Base-by-base conservation (phyloP, 1,140 invertebrate genomes). In the Magallana gigas region DNA sequence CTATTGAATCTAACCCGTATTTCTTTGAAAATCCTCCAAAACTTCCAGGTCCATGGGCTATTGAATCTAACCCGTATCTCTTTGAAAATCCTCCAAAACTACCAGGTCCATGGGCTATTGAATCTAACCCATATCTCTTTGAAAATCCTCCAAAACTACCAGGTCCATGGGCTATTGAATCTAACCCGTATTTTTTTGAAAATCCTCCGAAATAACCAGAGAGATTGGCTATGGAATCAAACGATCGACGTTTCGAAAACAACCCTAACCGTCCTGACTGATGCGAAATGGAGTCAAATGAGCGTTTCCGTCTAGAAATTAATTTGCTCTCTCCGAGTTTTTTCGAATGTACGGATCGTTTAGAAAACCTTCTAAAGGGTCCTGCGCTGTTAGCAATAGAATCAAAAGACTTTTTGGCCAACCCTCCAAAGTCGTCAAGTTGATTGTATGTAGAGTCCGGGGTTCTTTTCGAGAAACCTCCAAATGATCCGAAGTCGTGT, bases 381-480 rank as follows among this genome's bases (percentile, higher is more conserved):
- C 68, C 68, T 8, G 68, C 23, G 11, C 68, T 23, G 23, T 76
- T 18, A 29, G 68, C 68, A 36, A 76, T 76, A 12, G 68, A 76
- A 76, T 76, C 68, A 23, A 76, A 76, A 29, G 68, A 76, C 23
- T 76, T 76, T 29, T 76, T 76, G 8, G 68, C 23, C 29, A 76
- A 76, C 5, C 68, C 68, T 2, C 68, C 68, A 12, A 76, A 76
- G 2, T 23, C 68, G 9, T 23, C 68, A 36, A 12, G 68, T 76
- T 76, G 68, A 76, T 76, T 76, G 36, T 76, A 76, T 36, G 29
- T 76, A 12, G 68, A 76, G 14, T 29, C 68, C 8, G 29, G 23
- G 7, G 68, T 76, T 23, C 68, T 76, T 76, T 76, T 76, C 5
- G 68, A 76, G 68, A 76, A 76, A 29, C 68, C 68, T 36, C 68